phyloP scores from a whole-genome alignment of 2,888 invertebrate species.

The Dione juno region DNA sequence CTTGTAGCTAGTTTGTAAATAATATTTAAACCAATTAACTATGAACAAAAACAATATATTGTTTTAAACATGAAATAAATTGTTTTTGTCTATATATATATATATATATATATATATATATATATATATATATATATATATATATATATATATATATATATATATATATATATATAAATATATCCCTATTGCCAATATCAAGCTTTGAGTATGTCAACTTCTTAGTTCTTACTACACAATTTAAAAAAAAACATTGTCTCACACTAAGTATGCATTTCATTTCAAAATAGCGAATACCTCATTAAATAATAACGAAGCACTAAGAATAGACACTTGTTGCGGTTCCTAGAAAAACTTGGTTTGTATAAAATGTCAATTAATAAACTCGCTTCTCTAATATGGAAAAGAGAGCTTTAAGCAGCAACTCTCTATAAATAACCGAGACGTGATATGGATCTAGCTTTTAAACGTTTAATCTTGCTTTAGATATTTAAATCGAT shows the following conservation, averaged over 20 bases:
- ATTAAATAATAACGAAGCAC: conserved; percentile 6
- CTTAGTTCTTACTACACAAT: background rate
- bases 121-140: too few species aligned
- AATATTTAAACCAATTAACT: too few species aligned
- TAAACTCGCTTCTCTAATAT: conserved; percentile 17
- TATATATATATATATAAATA: too few species aligned
- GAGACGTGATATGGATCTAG: conserved; percentile 12
- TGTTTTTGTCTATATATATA: too few species aligned
- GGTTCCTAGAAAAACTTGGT: conserved; percentile 7
- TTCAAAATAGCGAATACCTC: conserved; percentile 3
- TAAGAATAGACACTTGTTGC: conserved; percentile 25
- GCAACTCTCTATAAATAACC: conserved; percentile 25
- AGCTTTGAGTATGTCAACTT: background rate
- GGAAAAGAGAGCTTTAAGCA: conserved; percentile 16
- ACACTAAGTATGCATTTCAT: background rate
- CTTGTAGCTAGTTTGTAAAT: too few species aligned
- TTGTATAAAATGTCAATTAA: conserved; percentile 19
- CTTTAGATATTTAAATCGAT: conserved; percentile 1
- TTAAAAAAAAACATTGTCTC: background rate
- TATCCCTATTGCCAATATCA: too few species aligned
- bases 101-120: too few species aligned
- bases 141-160: too few species aligned
- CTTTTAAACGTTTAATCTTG: conserved; percentile 7
- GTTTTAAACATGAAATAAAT: too few species aligned
- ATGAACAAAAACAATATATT: too few species aligned